Base-by-base conservation (phyloP, 2,888 invertebrate species). In the Eulithis testata region DNA sequence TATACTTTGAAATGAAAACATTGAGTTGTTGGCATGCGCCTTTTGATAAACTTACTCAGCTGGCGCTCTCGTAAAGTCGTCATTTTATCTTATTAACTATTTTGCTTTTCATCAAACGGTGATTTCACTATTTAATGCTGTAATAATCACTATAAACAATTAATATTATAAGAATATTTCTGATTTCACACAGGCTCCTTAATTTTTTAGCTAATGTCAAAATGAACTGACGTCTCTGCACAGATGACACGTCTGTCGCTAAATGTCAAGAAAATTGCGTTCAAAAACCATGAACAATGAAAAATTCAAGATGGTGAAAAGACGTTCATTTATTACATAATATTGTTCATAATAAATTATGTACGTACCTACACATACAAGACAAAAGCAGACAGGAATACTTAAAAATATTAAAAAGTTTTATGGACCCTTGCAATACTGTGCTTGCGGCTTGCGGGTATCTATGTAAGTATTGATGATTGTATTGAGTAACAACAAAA, bases 31-130 rank as follows among this genome's bases (percentile, higher is more conserved):
- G 45, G 55, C 43, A 59, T 53, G 12, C 8, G 11, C 5, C 53
- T 65, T 62, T 43, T 9, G 27, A 11, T 43, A n/a, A 31, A 68
- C 94, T 89, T 90, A 96, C 96, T 95, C 81, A 96, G 95, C 90
- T 96, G 96, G 75, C 95, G 95, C 82, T 96, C 96, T 57, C 96
- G 94, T 83, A 96, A 87, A 56, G 95, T 95, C 74, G 95, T 84
- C 96, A 96, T 96, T 72, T 76, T 93, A 61, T 40, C 64, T 61
- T 69, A 71, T 68, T 51, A 61, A 65, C 69, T 66, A 61, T 60
- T 56, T 73, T 66, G 74, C 73, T 73, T 76, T 67, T 69, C 65
- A 75, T 72, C 56, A 71, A 69, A 63, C 9, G 6, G 4, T 58
- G 51, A 65, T 50, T 55, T 63, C 7, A 8, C 14, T 52, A 58